phyloP scores from a whole-genome alignment of 2,888 invertebrate genomes.

The Taphrorychus bicolor region DNA sequence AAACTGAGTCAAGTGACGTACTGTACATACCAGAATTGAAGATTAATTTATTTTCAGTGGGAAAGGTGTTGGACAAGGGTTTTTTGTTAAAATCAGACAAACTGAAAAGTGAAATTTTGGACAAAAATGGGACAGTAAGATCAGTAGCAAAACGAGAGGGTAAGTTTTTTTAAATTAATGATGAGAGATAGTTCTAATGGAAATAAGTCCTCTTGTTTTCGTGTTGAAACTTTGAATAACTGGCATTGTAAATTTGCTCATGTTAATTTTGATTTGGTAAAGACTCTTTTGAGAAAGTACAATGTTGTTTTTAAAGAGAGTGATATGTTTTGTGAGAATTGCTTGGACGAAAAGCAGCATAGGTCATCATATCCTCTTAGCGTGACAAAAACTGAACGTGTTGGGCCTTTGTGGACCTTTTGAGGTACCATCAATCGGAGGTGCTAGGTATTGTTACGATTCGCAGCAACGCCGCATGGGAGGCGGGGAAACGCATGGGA shows the following conservation, averaged over 20 bases:
- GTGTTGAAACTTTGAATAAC: neutral
- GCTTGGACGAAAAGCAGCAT: constrained; percentile 9
- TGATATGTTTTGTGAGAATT: neutral
- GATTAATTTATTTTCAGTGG: constrained; percentile 47
- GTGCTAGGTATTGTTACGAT: too few relatives aligned
- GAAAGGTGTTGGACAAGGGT: constrained; percentile 7
- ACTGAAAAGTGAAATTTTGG: constrained; percentile 15
- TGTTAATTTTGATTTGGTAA: constrained; percentile 1
- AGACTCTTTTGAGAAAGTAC: neutral
- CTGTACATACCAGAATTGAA: constrained; percentile 42
- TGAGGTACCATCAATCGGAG: constrained; percentile 11
- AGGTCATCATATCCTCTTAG: constrained; percentile 9
- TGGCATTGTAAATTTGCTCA: constrained; percentile 12
- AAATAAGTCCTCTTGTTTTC: neutral
- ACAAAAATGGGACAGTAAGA: constrained; percentile 9
- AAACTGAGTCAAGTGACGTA: constrained; percentile 37
- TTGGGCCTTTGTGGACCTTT: constrained; percentile 16
- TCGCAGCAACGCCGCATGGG: too few relatives aligned
- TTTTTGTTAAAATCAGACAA: neutral
- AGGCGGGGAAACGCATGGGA: too few relatives aligned
- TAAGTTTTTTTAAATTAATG: constrained; percentile 12
- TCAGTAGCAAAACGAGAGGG: constrained; percentile 15
- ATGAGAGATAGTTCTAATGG: neutral
- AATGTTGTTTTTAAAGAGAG: neutral
- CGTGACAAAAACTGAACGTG: neutral